A percentile compares a stretch with the other conserved stretches of the same genome.
These are phyloP conservation scores for Macrocentrus cingulum DNA, from an alignment of 1,140 invertebrate genomes.

Conservation along the genomic window DNA sequence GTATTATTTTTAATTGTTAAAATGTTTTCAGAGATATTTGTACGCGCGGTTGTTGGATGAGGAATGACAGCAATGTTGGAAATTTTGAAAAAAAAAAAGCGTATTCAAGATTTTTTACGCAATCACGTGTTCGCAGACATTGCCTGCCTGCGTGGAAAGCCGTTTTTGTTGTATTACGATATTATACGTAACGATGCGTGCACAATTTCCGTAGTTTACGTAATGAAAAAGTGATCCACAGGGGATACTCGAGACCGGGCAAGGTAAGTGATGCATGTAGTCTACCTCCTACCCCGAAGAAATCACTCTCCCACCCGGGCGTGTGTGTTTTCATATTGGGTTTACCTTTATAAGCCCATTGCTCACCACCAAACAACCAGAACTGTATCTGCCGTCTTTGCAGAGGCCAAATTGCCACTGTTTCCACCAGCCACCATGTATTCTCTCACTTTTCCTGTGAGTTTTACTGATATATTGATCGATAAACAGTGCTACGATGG, in stretches of 20 bases:
- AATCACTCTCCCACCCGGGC: slow-evolving; percentile 12
- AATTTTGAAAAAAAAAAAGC: too few relatives aligned
- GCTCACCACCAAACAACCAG: slow-evolving; percentile 29
- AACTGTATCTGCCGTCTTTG: slow-evolving; percentile 30
- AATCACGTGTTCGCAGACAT: too few relatives aligned
- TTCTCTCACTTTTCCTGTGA: slow-evolving; percentile 28
- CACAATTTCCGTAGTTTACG: slow-evolving; percentile 25
- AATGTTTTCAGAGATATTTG: too few relatives aligned
- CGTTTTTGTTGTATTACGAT: neutral
- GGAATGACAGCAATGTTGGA: too few relatives aligned
- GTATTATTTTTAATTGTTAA: neutral
- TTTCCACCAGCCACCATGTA: slow-evolving; percentile 22
- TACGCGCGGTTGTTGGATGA: too few relatives aligned
- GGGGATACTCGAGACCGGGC: neutral
- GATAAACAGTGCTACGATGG: too few relatives aligned
- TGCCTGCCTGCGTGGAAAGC: neutral
- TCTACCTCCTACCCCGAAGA: neutral
- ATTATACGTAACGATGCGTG: slow-evolving; percentile 21
- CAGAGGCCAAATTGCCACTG: slow-evolving; percentile 15
- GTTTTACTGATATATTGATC: slow-evolving; percentile 15
- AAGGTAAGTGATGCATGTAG: slow-evolving; percentile 1
- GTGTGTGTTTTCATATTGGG: slow-evolving; percentile 3
- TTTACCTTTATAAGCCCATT: slow-evolving; percentile 32
- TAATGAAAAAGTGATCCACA: slow-evolving; percentile 17
- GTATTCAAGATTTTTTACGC: too few relatives aligned